Conservation (phyloP, 2,797 vertebrate species). For the Oryzias sinensis region DNA sequence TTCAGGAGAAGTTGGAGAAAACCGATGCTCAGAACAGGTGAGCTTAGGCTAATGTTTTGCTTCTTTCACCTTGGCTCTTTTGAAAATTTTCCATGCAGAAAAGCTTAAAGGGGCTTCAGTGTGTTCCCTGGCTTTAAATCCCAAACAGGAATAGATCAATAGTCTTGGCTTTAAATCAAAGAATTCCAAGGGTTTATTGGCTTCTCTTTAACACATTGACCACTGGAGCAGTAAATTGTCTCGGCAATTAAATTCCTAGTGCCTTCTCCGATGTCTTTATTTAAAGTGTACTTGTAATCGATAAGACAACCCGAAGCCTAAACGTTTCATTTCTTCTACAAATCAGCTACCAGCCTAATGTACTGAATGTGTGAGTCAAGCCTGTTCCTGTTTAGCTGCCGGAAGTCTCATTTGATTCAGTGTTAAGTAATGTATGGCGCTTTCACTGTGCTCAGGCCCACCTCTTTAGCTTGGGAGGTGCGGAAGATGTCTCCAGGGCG, state of each 20-base stretch:
- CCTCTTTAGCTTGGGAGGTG: slow-evolving; percentile 97
- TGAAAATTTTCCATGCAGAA: slow-evolving; percentile 41
- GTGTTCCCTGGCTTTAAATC: slow-evolving; percentile 56
- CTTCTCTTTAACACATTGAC: slow-evolving; percentile 71
- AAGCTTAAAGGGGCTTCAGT: slow-evolving; percentile 44
- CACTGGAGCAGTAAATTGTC: slow-evolving; percentile 72
- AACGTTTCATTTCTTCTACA: slow-evolving; percentile 41
- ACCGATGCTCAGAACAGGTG: slow-evolving; percentile 98
- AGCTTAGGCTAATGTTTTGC: slow-evolving; percentile 31
- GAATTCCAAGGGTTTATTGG: slow-evolving; percentile 67
- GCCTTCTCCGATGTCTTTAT: slow-evolving; percentile 48
- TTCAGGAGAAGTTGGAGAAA: slow-evolving; percentile 98
- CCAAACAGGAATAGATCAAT: slow-evolving; percentile 65
- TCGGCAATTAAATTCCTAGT: slow-evolving; percentile 61
- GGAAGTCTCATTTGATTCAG: slow-evolving; percentile 8
- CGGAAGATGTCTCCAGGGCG: slow-evolving; percentile 99
- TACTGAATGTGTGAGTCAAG: slow-evolving; percentile 22
- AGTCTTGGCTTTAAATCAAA: slow-evolving; percentile 71
- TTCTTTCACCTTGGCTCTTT: slow-evolving; percentile 18
- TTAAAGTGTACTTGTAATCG: slow-evolving; percentile 57
- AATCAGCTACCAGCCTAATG: slow-evolving; percentile 35
- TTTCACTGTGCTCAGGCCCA: slow-evolving; percentile 80
- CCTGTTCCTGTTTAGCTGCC: slow-evolving; percentile 11
- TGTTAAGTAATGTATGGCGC: slow-evolving; percentile 9
- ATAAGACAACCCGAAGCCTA: slow-evolving; percentile 36